Conservation (phyloP, 2,888 invertebrate genomes). For the Trachelus tabidus region DNA sequence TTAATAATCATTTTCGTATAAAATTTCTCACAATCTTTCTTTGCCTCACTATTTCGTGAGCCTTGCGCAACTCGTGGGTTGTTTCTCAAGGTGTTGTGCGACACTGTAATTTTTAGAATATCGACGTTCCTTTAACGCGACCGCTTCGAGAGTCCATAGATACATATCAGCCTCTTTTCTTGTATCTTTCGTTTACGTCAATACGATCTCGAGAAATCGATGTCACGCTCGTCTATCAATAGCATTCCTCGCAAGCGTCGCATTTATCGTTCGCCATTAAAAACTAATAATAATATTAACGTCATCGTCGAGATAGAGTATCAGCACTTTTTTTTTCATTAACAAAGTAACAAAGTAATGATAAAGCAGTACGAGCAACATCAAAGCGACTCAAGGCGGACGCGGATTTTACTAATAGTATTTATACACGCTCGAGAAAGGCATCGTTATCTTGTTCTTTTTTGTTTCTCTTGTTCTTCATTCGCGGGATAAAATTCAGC, state of each 20-base stretch:
- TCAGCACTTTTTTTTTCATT: not conserved
- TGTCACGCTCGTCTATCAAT: not conserved
- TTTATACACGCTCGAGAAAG: not conserved
- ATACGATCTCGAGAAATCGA: not conserved
- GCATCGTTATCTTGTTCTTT: not conserved
- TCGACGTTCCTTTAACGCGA: not conserved
- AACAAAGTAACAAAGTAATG: not conserved
- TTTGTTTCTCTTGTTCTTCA: not conserved
- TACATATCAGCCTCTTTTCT: constrained; percentile 1
- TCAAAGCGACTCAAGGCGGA: not conserved
- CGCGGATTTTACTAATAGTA: not conserved
- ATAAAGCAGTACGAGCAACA: not conserved
- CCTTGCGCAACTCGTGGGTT: not conserved
- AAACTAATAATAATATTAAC: not conserved
- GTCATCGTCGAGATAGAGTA: not conserved
- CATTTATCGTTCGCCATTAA: not conserved
- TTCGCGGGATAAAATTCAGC: not conserved
- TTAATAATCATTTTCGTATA: not conserved
- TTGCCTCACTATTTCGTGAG: not conserved
- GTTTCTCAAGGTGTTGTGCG: not conserved
- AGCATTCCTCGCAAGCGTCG: not conserved
- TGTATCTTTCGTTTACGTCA: constrained; percentile 6
- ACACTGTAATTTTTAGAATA: constrained; percentile 7
- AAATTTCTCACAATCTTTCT: not conserved
- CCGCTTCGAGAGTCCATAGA: constrained; percentile 11